These are phyloP conservation scores for Sebastes cheni DNA, from an alignment of 2,797 vertebrate genomes.

Conservation along the genomic window DNA sequence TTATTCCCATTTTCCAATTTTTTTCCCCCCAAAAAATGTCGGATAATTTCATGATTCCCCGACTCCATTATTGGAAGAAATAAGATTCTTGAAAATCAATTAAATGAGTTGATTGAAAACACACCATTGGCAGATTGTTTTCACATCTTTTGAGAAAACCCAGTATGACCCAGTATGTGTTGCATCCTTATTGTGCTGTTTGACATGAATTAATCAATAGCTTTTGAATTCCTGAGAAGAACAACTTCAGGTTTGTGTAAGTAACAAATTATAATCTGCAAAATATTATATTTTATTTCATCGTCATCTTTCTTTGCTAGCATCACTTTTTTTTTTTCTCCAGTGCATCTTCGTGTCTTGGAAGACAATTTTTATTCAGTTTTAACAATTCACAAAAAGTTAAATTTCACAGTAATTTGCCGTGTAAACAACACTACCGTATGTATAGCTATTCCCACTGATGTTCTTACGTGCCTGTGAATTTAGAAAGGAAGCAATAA, in stretches of 20 bases:
- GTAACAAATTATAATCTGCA: neutral
- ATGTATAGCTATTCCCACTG: neutral
- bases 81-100: neutral
- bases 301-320: constrained; percentile 4
- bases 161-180: neutral
- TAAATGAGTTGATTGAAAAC: neutral
- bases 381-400: constrained; percentile 19
- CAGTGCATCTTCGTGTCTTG: constrained; percentile 36
- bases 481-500: constrained; percentile 21
- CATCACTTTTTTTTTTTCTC: constrained; percentile 5
- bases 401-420: constrained; percentile 53
- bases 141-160: neutral
- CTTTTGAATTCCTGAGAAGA: neutral
- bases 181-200: neutral
- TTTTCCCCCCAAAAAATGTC: neutral
- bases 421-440: constrained; percentile 1
- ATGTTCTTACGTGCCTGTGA: neutral
- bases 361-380: constrained; percentile 57
- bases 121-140: neutral
- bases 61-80: neutral
- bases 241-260: neutral
- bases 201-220: neutral
- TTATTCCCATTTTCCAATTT: neutral
- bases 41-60: neutral
- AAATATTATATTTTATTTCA: neutral